These are phyloP conservation scores for Theretra japonica DNA, from an alignment of 2,888 invertebrate genomes.

Conservation along the genomic window DNA sequence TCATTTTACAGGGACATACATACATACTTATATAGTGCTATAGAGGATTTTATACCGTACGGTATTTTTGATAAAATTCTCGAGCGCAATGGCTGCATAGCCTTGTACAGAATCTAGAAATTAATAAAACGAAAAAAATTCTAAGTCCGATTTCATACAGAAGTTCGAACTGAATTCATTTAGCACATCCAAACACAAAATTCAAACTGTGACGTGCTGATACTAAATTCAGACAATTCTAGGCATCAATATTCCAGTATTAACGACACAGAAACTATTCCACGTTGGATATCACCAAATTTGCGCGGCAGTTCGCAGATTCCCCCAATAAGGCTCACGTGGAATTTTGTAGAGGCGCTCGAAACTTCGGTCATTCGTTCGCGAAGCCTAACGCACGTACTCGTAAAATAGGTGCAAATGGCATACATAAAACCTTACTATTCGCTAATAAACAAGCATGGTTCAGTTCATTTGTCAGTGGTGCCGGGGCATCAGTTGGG, in stretches of 20 bases:
- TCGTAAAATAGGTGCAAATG: constrained; percentile 39
- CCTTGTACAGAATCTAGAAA: no score
- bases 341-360: constrained; percentile 17
- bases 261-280: not conserved
- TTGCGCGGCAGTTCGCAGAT: constrained; percentile 9
- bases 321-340: constrained; percentile 22
- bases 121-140: no score
- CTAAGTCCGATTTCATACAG: no score
- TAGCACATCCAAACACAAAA: no score
- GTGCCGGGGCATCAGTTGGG: constrained; percentile 51
- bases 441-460: constrained; percentile 68
- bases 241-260: not conserved
- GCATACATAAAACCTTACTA: constrained; percentile 60
- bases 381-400: constrained; percentile 22
- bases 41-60: no score
- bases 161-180: no score
- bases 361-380: constrained; percentile 22
- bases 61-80: no score
- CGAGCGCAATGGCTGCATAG: no score
- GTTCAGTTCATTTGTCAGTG: constrained; percentile 73
- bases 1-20: no score
- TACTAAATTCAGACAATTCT: no score
- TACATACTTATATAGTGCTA: no score
- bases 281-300: not conserved
- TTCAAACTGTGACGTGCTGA: no score